These are phyloP conservation scores for Barbus barbus DNA, from an alignment of 2,113 vertebrate genomes.

Conservation along the genomic window DNA sequence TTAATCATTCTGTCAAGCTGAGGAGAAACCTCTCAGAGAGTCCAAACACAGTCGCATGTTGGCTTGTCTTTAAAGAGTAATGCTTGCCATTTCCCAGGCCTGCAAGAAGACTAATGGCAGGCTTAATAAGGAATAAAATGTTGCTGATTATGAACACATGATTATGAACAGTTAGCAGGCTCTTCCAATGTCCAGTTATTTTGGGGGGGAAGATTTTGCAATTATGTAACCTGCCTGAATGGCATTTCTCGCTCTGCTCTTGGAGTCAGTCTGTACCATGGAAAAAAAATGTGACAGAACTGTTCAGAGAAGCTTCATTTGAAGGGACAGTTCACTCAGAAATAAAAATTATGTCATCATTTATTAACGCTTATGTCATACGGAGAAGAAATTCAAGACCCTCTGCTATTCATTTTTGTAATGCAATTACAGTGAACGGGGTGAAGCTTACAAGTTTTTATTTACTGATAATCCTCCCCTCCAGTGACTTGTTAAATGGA, in stretches of 20 bases:
- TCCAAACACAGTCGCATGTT: background rate
- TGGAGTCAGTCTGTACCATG: background rate
- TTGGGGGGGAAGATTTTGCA: constrained; percentile 13
- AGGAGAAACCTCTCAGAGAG: background rate
- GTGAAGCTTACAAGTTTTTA: background rate
- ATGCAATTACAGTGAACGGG: background rate
- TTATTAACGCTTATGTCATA: background rate
- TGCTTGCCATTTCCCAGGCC: constrained; percentile 38
- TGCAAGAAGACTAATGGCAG: background rate
- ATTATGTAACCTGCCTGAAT: constrained; percentile 36
- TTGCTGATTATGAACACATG: constrained; percentile 20
- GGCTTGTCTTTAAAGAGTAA: constrained; percentile 15
- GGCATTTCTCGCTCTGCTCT: background rate
- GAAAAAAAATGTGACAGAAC: background rate
- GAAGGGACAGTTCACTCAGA: background rate
- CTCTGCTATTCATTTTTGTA: background rate
- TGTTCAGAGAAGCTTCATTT: background rate
- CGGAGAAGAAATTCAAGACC: too few species aligned
- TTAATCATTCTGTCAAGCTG: constrained; percentile 16
- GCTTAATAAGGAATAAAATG: constrained; percentile 22
- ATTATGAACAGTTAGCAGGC: background rate
- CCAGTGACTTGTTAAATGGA: too few species aligned
- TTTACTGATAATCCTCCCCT: background rate
- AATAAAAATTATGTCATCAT: background rate
- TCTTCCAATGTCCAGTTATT: constrained; percentile 24